Conservation (phyloP, 2,797 vertebrate species). For the Hipposideros larvatus region DNA sequence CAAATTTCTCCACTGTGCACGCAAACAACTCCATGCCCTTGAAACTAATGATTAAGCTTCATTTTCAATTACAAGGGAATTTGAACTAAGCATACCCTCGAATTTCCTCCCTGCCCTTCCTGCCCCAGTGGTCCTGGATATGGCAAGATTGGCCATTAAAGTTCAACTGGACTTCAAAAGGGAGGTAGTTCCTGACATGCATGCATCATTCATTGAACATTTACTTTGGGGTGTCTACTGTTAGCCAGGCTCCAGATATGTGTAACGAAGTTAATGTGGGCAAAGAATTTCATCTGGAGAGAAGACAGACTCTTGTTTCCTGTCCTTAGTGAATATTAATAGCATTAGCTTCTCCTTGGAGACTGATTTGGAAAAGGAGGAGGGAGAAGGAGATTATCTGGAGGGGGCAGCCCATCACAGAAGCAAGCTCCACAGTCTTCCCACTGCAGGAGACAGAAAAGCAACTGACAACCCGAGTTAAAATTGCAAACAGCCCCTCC, state of each 20-base stretch:
- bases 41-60: constrained; percentile 76
- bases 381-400: background rate
- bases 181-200: constrained; percentile 22
- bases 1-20: constrained; percentile 50
- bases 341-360: constrained; percentile 63
- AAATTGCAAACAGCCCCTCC: background rate
- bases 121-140: constrained; percentile 32
- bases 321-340: constrained; percentile 60
- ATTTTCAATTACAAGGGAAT: constrained; percentile 72
- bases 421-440: background rate
- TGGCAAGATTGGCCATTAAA: constrained; percentile 46
- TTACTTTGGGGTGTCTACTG: constrained; percentile 23
- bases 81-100: constrained; percentile 39
- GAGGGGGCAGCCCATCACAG: background rate
- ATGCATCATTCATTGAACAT: constrained; percentile 14
- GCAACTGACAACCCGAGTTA: background rate
- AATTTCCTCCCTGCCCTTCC: constrained; percentile 57
- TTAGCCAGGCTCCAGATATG: constrained; percentile 29
- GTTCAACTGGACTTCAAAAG: constrained; percentile 50
- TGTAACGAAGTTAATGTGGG: constrained; percentile 51
- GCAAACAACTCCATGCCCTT: background rate
- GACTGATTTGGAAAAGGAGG: constrained; percentile 36
- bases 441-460: constrained; percentile 17
- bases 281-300: constrained; percentile 61
- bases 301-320: constrained; percentile 66